Base-by-base conservation (phyloP, 2,797 vertebrate genomes). In the Chaetodon trifasciatus region DNA sequence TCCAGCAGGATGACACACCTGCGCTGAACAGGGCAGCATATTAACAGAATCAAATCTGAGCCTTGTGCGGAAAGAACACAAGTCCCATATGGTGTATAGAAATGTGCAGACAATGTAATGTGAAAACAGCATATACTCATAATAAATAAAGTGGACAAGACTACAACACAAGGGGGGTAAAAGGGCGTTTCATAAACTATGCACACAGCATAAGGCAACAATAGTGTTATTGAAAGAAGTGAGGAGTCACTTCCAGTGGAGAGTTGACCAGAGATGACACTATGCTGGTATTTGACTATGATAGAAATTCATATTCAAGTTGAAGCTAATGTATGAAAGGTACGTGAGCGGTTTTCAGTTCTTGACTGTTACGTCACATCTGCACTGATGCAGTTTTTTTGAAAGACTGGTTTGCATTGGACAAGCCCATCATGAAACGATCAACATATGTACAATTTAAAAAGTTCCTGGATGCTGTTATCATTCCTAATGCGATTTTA, bases 131-230 rank as follows among this genome's bases (percentile, higher is more conserved):
- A 72, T 53, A 49, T 42, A 16, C 9, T 42, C n/a, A 71, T 61
- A 83, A 82, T 82, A 78, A 81, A 82, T 39, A 65, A 24, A 64
- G 57, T 1, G 17, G 70, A 28, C 40, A 3, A n/a, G 78, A 78
- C 55, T 56, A 37, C 56, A 62, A 56, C 37, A 39, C 46, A 1
- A 6, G 49, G 32, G 53, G 78, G 55, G 23, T 58, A 32, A 24
- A 23, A 63, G 56, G 58, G 60, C 7, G 21, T 74, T 86, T 85
- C 74, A 79, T 65, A 68, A 70, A 78, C 57, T 66, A 58, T 67
- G 37, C 49, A 74, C 64, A 81, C 58, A 74, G 44, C 23, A 63
- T 68, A 58, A 58, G 28, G 40, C 23, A 82, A 82, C 69, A 84
- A 80, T 35, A 60, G 58, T 37, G 37, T 67, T 35, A 74, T 37